These are phyloP conservation scores for Diorhabda elongata DNA, from an alignment of 1,140 invertebrate species.

Conservation along the genomic window DNA sequence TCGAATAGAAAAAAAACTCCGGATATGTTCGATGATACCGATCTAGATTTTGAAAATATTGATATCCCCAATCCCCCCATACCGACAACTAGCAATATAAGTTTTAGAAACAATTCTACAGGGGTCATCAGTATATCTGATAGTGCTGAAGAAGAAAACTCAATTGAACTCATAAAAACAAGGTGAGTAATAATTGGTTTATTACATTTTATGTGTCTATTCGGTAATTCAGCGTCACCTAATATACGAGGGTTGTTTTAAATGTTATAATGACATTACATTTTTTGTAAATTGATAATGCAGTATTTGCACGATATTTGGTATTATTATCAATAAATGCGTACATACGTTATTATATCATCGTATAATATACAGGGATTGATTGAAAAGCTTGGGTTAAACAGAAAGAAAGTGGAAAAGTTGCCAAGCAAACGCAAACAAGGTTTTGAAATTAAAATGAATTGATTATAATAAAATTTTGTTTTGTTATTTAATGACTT, in stretches of 20 bases:
- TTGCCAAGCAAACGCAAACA: no score
- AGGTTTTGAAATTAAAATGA: no score
- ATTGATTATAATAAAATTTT: no score
- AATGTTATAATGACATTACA: conserved; percentile 31
- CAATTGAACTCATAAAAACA: background rate
- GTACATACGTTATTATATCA: no score
- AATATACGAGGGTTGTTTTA: conserved; percentile 25
- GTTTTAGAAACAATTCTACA: background rate
- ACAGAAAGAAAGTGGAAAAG: no score
- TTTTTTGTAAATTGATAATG: conserved; percentile 34
- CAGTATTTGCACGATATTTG: background rate
- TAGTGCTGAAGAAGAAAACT: conserved; percentile 3
- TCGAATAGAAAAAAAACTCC: conserved; percentile 22
- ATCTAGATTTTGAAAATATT: conserved; percentile 23
- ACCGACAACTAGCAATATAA: background rate
- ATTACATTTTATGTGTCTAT: background rate
- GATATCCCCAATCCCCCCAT: background rate
- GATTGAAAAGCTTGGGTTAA: no score
- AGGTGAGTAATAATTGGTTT: background rate
- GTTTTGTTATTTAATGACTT: no score
- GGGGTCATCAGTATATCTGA: conserved; percentile 1
- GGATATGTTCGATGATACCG: conserved; percentile 33
- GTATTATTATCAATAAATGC: no score
- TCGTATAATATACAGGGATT: no score
- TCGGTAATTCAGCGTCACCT: conserved; percentile 1